phyloP scores from a whole-genome alignment of 2,113 vertebrate genomes.

The Acrocephalus kingi region DNA sequence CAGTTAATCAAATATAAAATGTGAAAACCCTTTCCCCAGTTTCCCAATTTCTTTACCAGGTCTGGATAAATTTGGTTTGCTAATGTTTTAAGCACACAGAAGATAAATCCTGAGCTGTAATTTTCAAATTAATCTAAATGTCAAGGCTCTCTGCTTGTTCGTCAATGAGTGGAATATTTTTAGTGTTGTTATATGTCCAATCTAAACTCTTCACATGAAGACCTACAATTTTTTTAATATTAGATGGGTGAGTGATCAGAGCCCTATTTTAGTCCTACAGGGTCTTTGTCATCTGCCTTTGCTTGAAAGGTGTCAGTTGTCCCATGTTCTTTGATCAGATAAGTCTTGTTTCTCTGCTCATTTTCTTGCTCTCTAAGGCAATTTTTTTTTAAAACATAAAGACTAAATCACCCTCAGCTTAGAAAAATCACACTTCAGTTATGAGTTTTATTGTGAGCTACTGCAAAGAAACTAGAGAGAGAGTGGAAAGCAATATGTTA shows the following conservation, averaged over 20 bases:
- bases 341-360: background rate
- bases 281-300: background rate
- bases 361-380: background rate
- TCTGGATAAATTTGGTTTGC: slow-evolving; percentile 31
- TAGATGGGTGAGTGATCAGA: background rate
- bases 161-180: slow-evolving; percentile 20
- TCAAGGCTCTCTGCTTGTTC: slow-evolving; percentile 15
- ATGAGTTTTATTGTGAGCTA: background rate
- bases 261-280: background rate
- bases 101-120: background rate
- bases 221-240: background rate
- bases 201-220: background rate
- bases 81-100: slow-evolving; percentile 30
- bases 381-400: background rate
- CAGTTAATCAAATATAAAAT: background rate
- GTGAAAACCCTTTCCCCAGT: background rate
- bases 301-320: background rate
- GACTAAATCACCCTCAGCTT: background rate
- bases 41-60: background rate
- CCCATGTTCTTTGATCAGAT: background rate
- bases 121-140: slow-evolving; percentile 60
- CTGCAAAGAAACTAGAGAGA: background rate
- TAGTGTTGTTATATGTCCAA: background rate
- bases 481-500: background rate
- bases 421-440: background rate